Evolutionary conservation across 1,140 invertebrate genomes (phyloP).

Genomic region (Drosophila mojavensis): DNA sequence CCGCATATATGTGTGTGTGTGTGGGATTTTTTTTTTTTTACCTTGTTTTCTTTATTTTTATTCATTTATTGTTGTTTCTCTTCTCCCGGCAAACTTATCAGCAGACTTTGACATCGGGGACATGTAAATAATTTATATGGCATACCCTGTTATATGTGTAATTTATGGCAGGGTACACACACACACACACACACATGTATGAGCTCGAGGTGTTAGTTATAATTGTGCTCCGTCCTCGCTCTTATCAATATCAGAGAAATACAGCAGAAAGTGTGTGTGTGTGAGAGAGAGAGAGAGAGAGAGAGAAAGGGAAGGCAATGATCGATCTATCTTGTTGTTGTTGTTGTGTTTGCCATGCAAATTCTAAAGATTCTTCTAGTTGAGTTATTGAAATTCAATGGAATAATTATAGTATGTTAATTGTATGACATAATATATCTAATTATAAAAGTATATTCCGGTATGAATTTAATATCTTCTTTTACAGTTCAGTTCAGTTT

Average conservation of each 20-base stretch:
- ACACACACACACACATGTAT: constrained; percentile 5
- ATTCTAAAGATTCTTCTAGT: constrained; percentile 22
- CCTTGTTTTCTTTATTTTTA: constrained; percentile 27
- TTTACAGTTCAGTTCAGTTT: too few species aligned
- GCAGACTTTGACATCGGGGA: constrained; percentile 79
- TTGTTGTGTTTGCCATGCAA: not conserved
- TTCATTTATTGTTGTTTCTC: constrained; percentile 29
- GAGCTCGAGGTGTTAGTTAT: constrained; percentile 66
- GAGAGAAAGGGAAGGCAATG: not conserved
- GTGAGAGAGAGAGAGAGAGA: too few species aligned
- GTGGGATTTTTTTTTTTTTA: constrained; percentile 20
- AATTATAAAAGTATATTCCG: too few species aligned
- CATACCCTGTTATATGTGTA: constrained; percentile 76
- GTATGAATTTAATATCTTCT: too few species aligned
- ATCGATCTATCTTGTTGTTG: not conserved
- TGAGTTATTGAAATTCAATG: constrained; percentile 13
- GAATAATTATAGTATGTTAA: not conserved
- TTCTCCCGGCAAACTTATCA: constrained; percentile 56
- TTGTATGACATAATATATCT: not conserved
- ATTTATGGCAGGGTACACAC: constrained; percentile 66
- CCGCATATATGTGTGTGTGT: constrained; percentile 34
- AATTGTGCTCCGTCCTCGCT: constrained; percentile 27
- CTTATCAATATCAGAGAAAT: constrained; percentile 45
- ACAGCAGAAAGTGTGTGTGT: not conserved
- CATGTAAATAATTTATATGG: constrained; percentile 82